Evolutionary conservation across 2,113 vertebrate species (phyloP), one percentile per base, ranked within the genome.

Genomic region (Misgurnus anguillicaudatus): DNA sequence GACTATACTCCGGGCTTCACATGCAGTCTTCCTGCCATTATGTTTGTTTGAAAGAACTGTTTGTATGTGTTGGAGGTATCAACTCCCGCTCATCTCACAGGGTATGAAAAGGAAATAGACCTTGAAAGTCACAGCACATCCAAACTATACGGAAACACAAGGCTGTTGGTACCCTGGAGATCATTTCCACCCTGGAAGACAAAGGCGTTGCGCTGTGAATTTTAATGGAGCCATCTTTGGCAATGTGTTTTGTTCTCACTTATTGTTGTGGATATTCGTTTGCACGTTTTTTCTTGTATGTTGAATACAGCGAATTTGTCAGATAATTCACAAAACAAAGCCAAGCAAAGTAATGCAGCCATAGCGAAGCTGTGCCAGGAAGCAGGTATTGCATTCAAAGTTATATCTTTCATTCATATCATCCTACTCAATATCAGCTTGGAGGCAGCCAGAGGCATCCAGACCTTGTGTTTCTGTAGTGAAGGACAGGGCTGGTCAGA

Each of bases 51-150:
- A 74, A 62, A 45, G 14, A 74, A 58, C 47, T 17, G n/a, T 17
- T 71, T 71, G 19, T 67, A 3, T 66, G n/a, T 19, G 24, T 31
- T 31, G 24, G 24, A 31, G 24, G 24, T 31, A 31, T 31, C 24
- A 31, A 31, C 24, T 31, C 66, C 65, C 31, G 31, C 42, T 64
- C 68, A 60, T 80, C 75, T 70, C 60, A 41, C 81, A 66, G 65
- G 45, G 73, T 36, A 45, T 55, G 58, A 78, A 80, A 80, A 86
- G 67, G 77, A 77, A 82, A 77, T 82, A 83, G 79, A 83, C 72
- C 82, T 82, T 77, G 72, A 83, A 77, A 78, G 75, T 76, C 45
- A 72, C 58, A 61, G 75, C 63, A 64, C 80, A 71, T 78, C 39
- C 67, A 48, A 78, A 51, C 65, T 61, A 45, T 71, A 75, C 65